Conservation (phyloP, 1,140 invertebrate genomes). For the Macrocentrus cingulum region DNA sequence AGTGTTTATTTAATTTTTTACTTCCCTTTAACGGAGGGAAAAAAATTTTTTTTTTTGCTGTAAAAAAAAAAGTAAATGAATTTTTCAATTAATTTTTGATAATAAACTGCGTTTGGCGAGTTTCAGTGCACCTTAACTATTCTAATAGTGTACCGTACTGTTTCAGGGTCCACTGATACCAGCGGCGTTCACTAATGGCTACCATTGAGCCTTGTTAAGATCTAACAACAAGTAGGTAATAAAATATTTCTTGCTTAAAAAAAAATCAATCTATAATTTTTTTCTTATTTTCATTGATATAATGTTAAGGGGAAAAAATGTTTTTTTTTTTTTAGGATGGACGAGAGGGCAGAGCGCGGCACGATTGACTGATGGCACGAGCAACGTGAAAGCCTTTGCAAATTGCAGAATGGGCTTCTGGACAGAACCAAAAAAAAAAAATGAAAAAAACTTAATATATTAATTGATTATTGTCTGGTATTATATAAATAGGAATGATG, state of each 20-base stretch:
- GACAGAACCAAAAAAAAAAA: constrained; percentile 11
- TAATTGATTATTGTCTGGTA: neutral
- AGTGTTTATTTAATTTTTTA: too few species aligned
- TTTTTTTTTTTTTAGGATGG: constrained; percentile 48
- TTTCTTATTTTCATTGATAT: too few species aligned
- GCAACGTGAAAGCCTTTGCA: constrained; percentile 34
- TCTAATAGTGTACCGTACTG: constrained; percentile 25
- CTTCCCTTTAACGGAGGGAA: too few species aligned
- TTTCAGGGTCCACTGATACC: constrained; percentile 87
- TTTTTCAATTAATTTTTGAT: neutral
- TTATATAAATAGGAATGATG: neutral
- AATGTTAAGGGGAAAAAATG: neutral
- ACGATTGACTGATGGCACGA: constrained; percentile 53
- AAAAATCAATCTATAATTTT: neutral
- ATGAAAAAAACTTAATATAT: constrained; percentile 7
- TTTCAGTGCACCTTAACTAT: neutral
- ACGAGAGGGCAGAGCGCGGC: constrained; percentile 56
- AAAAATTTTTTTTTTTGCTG: too few species aligned
- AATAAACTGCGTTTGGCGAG: neutral
- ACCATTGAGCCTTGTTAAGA: constrained; percentile 77
- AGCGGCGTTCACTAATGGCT: constrained; percentile 91
- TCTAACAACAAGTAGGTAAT: constrained; percentile 55
- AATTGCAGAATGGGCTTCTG: constrained; percentile 7
- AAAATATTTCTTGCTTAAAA: neutral
- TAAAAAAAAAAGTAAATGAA: too few species aligned